A percentile compares a stretch with the other conserved stretches of the same genome.
Evolutionary conservation across 2,113 vertebrate species (phyloP).

Genomic region (Callipepla squamata): DNA sequence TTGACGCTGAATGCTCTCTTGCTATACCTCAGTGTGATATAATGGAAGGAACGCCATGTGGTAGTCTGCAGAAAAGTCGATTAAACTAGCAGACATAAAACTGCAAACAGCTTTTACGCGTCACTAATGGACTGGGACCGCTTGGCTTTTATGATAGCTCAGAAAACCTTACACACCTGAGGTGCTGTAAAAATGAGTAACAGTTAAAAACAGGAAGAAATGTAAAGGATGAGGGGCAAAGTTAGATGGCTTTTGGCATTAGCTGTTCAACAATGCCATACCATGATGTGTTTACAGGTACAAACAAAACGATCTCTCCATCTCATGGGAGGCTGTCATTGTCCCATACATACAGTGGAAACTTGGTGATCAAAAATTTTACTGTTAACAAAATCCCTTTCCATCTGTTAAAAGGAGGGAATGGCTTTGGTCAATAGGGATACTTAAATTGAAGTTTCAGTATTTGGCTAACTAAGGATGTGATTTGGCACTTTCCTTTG

Average conservation of each 20-base stretch:
- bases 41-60: constrained; percentile 46
- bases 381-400: neutral
- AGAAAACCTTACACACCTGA: constrained; percentile 60
- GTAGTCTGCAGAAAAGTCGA: constrained; percentile 60
- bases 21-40: constrained; percentile 60
- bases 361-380: constrained; percentile 29
- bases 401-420: constrained; percentile 27
- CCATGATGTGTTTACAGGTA: constrained; percentile 27
- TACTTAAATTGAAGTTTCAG: neutral
- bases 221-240: constrained; percentile 55
- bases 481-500: neutral
- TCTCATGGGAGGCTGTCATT: neutral
- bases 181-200: constrained; percentile 65
- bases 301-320: constrained; percentile 26
- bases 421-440: neutral
- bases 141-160: constrained; percentile 54
- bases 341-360: neutral
- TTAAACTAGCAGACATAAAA: constrained; percentile 70
- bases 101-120: constrained; percentile 56
- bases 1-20: constrained; percentile 13
- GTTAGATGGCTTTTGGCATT: constrained; percentile 35
- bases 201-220: constrained; percentile 65
- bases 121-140: constrained; percentile 57
- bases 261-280: constrained; percentile 23
- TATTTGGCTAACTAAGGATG: constrained; percentile 13